These are phyloP conservation scores for Enteromius anoplus DNA, from an alignment of 2,797 vertebrate genomes.

Conservation along the genomic window DNA sequence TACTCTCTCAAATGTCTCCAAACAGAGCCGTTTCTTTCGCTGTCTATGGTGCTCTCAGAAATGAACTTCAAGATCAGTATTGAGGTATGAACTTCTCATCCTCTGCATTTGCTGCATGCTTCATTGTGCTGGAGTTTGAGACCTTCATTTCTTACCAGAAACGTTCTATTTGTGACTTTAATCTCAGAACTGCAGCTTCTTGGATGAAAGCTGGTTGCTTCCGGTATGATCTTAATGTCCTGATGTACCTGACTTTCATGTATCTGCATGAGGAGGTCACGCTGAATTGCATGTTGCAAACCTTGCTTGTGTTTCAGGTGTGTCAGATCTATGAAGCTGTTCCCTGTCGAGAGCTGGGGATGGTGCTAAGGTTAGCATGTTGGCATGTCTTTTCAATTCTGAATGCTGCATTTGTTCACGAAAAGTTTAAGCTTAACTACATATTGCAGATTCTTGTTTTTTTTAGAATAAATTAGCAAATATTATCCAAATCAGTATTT, in stretches of 20 bases:
- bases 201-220: slow-evolving; percentile 85
- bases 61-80: slow-evolving; percentile 82
- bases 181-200: slow-evolving; percentile 84
- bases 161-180: slow-evolving; percentile 37
- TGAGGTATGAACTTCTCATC: slow-evolving; percentile 71
- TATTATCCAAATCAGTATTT: neutral
- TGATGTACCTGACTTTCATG: neutral
- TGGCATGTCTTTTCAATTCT: slow-evolving; percentile 24
- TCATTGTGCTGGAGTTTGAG: neutral
- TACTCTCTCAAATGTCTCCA: slow-evolving; percentile 2
- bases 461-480: neutral
- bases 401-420: slow-evolving; percentile 8
- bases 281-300: slow-evolving; percentile 49
- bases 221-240: slow-evolving; percentile 74
- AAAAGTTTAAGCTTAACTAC: neutral
- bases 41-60: slow-evolving; percentile 81
- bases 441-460: neutral
- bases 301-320: slow-evolving; percentile 71
- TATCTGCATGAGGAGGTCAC: slow-evolving; percentile 13
- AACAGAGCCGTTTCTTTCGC: slow-evolving; percentile 82
- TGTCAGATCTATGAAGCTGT: slow-evolving; percentile 76
- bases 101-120: neutral
- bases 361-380: slow-evolving; percentile 77
- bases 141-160: neutral
- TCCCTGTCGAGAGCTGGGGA: slow-evolving; percentile 76